These are phyloP conservation scores for Trichosurus vulpecula DNA, from an alignment of 2,797 vertebrate species.

Conservation along the genomic window DNA sequence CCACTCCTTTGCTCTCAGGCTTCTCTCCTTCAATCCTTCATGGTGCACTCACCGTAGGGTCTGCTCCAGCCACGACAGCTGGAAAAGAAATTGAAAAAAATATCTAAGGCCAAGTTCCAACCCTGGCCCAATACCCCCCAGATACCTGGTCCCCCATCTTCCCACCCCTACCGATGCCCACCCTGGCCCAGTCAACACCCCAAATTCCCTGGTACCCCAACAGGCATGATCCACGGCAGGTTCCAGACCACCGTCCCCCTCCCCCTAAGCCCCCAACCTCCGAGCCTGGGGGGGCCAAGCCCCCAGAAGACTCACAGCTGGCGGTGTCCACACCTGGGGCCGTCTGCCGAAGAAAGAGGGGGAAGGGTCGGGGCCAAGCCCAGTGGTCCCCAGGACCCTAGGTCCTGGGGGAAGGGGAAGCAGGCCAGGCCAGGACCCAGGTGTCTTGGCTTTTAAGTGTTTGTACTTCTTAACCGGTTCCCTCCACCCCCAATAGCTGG, in stretches of 20 bases:
- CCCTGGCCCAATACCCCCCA: slow-evolving; percentile 43
- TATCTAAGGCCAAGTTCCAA: slow-evolving; percentile 44
- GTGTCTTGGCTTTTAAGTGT: slow-evolving; percentile 63
- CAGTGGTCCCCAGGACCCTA: slow-evolving; percentile 73
- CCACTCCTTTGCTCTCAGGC: background rate
- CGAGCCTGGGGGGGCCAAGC: slow-evolving; percentile 72
- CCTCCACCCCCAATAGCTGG: slow-evolving; percentile 18
- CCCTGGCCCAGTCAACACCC: slow-evolving; percentile 70
- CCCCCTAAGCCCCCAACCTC: slow-evolving; percentile 70
- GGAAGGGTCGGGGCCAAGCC: slow-evolving; percentile 74
- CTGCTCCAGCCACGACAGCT: slow-evolving; percentile 75
- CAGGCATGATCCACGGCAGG: slow-evolving; percentile 78
- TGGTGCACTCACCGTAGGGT: slow-evolving; percentile 74
- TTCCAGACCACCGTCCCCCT: slow-evolving; percentile 72
- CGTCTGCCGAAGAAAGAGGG: slow-evolving; percentile 83
- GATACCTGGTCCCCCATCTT: slow-evolving; percentile 65
- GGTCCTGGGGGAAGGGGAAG: slow-evolving; percentile 72
- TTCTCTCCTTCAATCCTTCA: slow-evolving; percentile 49
- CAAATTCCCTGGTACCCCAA: slow-evolving; percentile 73
- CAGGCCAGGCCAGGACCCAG: slow-evolving; percentile 71
- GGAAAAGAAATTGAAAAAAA: slow-evolving; percentile 68
- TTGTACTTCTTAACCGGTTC: slow-evolving; percentile 65
- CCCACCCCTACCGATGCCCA: slow-evolving; percentile 62
- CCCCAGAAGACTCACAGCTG: slow-evolving; percentile 83
- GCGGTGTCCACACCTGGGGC: slow-evolving; percentile 83